Evolutionary conservation across 2,888 invertebrate species (phyloP).

Genomic region (Hyalella azteca): DNA sequence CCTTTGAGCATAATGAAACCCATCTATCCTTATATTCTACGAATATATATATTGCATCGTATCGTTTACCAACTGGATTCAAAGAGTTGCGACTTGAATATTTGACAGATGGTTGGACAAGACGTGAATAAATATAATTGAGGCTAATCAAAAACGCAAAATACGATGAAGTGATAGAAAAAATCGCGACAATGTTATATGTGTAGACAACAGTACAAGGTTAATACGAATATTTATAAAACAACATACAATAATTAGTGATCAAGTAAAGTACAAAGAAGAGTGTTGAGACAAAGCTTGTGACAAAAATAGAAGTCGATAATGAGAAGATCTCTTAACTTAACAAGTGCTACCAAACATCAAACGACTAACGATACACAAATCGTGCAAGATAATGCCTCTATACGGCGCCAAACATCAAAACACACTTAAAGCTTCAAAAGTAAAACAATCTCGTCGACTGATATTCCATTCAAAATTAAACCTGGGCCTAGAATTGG

Average conservation of each 20-base stretch:
- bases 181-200: neutral
- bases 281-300: slow-evolving; percentile 1
- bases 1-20: slow-evolving; percentile 23
- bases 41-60: neutral
- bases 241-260: neutral
- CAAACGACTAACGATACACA: too few species aligned
- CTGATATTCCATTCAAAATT: too few species aligned
- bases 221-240: neutral
- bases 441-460: neutral
- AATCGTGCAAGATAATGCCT: too few species aligned
- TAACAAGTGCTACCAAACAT: neutral
- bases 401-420: neutral
- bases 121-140: neutral
- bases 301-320: neutral
- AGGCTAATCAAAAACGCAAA: neutral
- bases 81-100: neutral
- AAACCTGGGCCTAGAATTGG: too few species aligned
- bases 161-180: neutral
- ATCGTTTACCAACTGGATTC: neutral
- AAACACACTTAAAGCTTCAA: slow-evolving; percentile 1
- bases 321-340: neutral
- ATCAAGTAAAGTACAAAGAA: neutral
- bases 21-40: neutral
- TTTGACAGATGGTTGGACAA: neutral
- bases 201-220: neutral